These are phyloP conservation scores for Conus betulinus DNA, from an alignment of 1,140 invertebrate genomes.

Conservation along the genomic window DNA sequence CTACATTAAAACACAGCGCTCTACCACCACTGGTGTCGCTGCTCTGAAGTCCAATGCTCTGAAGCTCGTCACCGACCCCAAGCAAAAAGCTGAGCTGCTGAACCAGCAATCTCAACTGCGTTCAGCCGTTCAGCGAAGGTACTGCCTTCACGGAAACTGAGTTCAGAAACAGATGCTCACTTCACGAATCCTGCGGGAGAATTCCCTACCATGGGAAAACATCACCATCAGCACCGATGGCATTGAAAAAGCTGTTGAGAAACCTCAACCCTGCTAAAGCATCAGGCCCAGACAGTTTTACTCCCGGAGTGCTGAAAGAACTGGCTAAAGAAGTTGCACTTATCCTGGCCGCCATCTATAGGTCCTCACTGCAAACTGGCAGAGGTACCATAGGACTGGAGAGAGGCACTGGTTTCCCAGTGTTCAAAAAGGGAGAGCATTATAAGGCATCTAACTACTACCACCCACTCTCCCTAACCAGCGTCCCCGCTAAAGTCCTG, in stretches of 20 bases:
- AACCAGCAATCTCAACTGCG: background rate
- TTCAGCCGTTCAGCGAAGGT: constrained; percentile 1
- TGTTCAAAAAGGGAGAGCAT: no score
- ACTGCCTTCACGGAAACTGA: background rate
- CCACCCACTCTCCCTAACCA: no score
- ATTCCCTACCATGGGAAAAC: background rate
- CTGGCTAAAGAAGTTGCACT: no score
- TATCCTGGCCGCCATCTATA: no score
- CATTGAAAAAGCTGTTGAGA: background rate
- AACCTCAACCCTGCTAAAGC: background rate
- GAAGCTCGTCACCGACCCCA: constrained; percentile 23
- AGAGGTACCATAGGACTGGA: no score
- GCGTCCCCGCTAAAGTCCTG: no score
- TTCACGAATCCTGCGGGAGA: background rate
- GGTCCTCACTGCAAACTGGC: no score
- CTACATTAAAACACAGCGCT: constrained; percentile 20
- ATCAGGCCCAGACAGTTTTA: no score
- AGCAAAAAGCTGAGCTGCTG: constrained; percentile 4
- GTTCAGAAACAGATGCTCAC: background rate
- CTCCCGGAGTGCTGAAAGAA: no score
- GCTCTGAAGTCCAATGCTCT: constrained; percentile 29
- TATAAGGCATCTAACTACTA: no score
- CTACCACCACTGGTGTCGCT: constrained; percentile 21
- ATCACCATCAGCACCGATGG: background rate
- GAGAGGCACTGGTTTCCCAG: no score